These are phyloP conservation scores for Sphaerodactylus townsendi DNA, from an alignment of 2,113 vertebrate genomes.

Conservation along the genomic window DNA sequence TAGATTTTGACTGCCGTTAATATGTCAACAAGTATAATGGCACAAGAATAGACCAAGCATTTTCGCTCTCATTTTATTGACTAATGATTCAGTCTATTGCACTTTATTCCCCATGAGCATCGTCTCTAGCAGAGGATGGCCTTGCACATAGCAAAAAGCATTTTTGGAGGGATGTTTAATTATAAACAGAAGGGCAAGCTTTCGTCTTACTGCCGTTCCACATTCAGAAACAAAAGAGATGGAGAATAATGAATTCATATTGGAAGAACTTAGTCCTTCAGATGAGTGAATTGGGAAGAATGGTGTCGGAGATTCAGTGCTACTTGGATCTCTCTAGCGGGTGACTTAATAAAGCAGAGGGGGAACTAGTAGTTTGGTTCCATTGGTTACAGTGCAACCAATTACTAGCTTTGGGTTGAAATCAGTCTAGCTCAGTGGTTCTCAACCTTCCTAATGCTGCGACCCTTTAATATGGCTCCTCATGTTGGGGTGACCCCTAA, in stretches of 20 bases:
- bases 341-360: neutral
- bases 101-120: neutral
- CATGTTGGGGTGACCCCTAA: too few relatives aligned
- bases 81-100: slow-evolving; percentile 18
- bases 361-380: neutral
- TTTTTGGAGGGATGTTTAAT: slow-evolving; percentile 8
- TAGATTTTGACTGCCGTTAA: slow-evolving; percentile 29
- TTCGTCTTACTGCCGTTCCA: neutral
- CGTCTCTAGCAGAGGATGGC: neutral
- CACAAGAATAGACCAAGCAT: neutral
- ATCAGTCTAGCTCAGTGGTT: neutral
- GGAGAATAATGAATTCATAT: neutral
- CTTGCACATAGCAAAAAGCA: neutral
- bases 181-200: neutral
- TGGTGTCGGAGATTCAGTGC: neutral
- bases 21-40: neutral
- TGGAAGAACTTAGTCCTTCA: neutral
- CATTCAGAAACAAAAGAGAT: neutral
- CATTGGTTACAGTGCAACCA: neutral
- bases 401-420: neutral
- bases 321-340: neutral
- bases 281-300: neutral
- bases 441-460: too few relatives aligned
- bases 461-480: too few relatives aligned
- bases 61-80: neutral